These are phyloP conservation scores for Mionectes olivaceus DNA, from an alignment of 2,797 vertebrate species.

Conservation along the genomic window DNA sequence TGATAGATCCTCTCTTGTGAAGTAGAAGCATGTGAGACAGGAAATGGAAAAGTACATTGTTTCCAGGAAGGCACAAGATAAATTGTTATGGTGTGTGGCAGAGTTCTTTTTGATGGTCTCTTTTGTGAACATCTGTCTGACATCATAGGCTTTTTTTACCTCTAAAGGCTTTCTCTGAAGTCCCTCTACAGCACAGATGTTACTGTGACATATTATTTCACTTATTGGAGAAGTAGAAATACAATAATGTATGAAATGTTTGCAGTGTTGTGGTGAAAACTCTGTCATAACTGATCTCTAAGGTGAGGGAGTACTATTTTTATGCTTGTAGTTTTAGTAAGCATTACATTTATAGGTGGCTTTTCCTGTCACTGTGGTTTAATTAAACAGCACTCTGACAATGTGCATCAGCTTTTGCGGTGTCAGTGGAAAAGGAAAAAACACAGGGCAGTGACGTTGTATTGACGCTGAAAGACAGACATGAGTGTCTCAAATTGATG, in stretches of 20 bases:
- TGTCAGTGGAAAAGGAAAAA: slow-evolving; percentile 36
- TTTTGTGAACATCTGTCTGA: not conserved
- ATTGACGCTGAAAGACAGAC: not conserved
- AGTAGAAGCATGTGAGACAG: not conserved
- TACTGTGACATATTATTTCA: not conserved
- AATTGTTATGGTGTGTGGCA: not conserved
- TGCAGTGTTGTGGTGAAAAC: not conserved
- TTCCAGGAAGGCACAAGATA: not conserved
- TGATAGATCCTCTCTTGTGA: not conserved
- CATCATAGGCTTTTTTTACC: not conserved
- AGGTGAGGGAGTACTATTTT: not conserved
- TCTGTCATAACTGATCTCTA: not conserved
- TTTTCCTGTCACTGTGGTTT: slow-evolving; percentile 40
- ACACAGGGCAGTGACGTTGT: not conserved
- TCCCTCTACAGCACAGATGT: no score
- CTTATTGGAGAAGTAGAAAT: not conserved
- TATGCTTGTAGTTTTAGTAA: not conserved
- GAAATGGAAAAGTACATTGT: not conserved
- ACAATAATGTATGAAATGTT: not conserved
- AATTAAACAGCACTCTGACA: not conserved
- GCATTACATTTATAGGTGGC: not conserved
- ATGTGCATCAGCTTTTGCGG: not conserved
- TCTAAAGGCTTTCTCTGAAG: not conserved
- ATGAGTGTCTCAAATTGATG: not conserved
- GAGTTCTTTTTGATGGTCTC: not conserved